A percentile compares a stretch with the other conserved stretches of the same genome.
phyloP scores from a whole-genome alignment of 2,113 vertebrate genomes.

The Anarhynchus alexandrinus region DNA sequence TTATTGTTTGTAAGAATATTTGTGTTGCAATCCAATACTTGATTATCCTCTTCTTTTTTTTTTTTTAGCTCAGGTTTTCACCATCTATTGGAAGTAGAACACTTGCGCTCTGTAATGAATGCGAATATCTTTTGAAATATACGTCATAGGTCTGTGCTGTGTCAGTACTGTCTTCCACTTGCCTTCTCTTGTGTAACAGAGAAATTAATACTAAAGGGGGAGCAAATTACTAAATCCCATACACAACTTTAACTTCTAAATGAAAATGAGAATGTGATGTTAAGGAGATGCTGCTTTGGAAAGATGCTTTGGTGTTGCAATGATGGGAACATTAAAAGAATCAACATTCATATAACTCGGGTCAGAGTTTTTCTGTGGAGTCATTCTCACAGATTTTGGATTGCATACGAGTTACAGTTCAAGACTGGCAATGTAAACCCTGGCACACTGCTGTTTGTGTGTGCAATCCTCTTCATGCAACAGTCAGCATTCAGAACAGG shows the following conservation, averaged over 20 bases:
- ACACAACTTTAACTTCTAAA: background rate
- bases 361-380: background rate
- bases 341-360: background rate
- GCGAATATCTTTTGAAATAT: background rate
- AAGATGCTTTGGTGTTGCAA: background rate
- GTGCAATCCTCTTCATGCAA: background rate
- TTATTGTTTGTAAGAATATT: background rate
- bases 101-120: background rate
- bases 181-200: background rate
- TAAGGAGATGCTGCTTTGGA: background rate
- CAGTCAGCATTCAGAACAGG: background rate
- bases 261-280: background rate
- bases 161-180: background rate
- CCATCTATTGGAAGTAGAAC: background rate
- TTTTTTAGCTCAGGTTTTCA: background rate
- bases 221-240: background rate
- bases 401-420: background rate
- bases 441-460: rapidly evolving
- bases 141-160: background rate
- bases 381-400: background rate
- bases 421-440: background rate
- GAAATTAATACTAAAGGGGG: background rate
- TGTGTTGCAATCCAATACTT: background rate
- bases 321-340: background rate
- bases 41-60: background rate